Conservation (phyloP, 2,113 vertebrate genomes). For the Nothoprocta pentlandii region DNA sequence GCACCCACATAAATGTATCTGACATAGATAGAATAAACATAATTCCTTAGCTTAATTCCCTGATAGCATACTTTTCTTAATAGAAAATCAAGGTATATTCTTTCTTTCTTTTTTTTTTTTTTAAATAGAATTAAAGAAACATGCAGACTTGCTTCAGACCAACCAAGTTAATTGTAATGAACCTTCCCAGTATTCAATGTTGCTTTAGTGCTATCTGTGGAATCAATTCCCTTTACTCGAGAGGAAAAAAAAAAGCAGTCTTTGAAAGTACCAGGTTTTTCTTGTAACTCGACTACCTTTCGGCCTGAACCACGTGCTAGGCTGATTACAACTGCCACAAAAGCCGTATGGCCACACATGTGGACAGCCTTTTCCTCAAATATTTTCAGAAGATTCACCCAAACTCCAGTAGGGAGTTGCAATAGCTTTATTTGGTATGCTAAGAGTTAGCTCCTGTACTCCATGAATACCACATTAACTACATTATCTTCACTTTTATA, state of each 20-base stretch:
- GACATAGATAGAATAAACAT: not conserved
- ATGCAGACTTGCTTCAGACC: not conserved
- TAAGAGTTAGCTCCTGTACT: not conserved
- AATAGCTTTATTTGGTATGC: fast-evolving
- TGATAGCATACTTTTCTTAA: not conserved
- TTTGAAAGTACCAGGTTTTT: not conserved
- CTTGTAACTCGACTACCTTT: not conserved
- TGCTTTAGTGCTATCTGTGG: not conserved
- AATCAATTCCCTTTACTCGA: not conserved
- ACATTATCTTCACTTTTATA: not conserved
- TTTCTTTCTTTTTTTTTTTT: not conserved
- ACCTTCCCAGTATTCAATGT: not conserved
- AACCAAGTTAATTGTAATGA: not conserved
- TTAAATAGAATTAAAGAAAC: not conserved
- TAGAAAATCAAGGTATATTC: not conserved
- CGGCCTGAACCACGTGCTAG: not conserved
- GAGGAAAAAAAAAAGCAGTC: not conserved
- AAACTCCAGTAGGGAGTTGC: not conserved
- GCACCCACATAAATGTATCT: not conserved
- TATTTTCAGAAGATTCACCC: not conserved
- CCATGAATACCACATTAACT: not conserved
- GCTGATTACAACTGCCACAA: not conserved
- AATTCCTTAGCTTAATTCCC: not conserved
- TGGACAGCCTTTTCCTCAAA: not conserved
- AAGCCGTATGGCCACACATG: not conserved